Base-by-base conservation (phyloP, 2,888 invertebrate genomes). In the Cinara cedri region DNA sequence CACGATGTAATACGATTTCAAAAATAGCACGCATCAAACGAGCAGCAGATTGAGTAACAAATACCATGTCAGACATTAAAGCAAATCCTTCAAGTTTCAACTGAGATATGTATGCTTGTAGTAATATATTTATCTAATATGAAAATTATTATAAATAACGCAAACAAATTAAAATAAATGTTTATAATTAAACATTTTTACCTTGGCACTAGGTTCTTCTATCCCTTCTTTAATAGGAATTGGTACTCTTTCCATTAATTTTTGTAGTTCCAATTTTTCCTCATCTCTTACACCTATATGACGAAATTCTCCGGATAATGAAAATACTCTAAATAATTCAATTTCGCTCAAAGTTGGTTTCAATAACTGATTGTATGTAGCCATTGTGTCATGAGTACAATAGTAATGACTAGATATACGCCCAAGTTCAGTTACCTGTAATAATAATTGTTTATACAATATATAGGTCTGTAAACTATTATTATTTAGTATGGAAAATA, bases 161-260 rank as follows among this genome's bases (percentile, higher is more conserved):
- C 0, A 54, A 21, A 54, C 42, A 66, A 75, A 26, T 54, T 19
- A 19, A 46, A 0, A 24, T 24, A 57, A 24, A 71, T 21, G 3
- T 70, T 2, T 8, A 49, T 21, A 26, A n/a, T 3, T 34, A 8
- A 65, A 65, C 44, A 42, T 65, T n/a, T 14, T 65, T 44, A 97
- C 88, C 85, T 99, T 99, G 0, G 99, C 99, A 81, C 95, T 95
- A 0, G 98, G 94, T 85, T 99, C 99, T 84, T 99, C 99, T 82
- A 98, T 96, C 98, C 99, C 82, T 98, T 99, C 99, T 83, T 99
- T 99, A 83, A 99, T 98, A 0, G 99, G 99, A 81, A 99, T 98
- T 0, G 99, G 99, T 0, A 99, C 99, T 84, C 97, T 89, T 83
- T 92, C 92, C 90, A 95, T 92, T n/a, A 99, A 88, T 86, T 98